phyloP scores from a whole-genome alignment of 2,888 invertebrate genomes.

The Corbicula japonica region DNA sequence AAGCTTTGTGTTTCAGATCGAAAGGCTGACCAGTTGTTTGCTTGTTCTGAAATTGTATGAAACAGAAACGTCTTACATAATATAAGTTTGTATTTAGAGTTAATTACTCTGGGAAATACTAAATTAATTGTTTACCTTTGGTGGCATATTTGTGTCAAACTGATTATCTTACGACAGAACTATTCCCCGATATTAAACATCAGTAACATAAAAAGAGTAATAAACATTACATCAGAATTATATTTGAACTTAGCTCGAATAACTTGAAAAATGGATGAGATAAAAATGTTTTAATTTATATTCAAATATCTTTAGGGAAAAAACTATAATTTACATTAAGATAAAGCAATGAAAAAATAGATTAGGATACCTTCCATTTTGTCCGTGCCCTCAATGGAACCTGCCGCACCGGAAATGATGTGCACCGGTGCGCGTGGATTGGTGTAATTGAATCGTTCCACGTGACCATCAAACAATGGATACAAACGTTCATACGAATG shows the following conservation, averaged over 20 bases:
- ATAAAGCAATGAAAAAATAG: background rate
- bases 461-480: conserved; percentile 76
- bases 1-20: conserved; percentile 17
- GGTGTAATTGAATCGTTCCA: conserved; percentile 70
- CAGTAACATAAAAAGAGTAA: background rate
- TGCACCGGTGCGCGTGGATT: conserved; percentile 79
- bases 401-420: conserved; percentile 79
- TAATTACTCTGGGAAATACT: too few species aligned
- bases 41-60: background rate
- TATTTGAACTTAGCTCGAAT: too few species aligned
- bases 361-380: conserved; percentile 46
- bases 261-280: too few species aligned
- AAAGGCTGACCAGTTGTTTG: conserved; percentile 75
- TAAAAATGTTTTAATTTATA: too few species aligned
- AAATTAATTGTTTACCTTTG: background rate
- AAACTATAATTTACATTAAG: background rate
- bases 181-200: background rate
- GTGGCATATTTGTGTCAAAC: background rate
- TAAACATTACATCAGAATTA: background rate
- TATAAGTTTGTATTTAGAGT: too few species aligned
- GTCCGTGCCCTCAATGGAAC: conserved; percentile 67
- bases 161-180: background rate
- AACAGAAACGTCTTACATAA: too few species aligned
- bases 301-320: too few species aligned
- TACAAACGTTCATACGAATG: conserved; percentile 81